Percentiles rank a stretch among this genome's conserved stretches.
phyloP scores from a whole-genome alignment of 2,888 invertebrate species.

The Sarcophaga variegata region DNA sequence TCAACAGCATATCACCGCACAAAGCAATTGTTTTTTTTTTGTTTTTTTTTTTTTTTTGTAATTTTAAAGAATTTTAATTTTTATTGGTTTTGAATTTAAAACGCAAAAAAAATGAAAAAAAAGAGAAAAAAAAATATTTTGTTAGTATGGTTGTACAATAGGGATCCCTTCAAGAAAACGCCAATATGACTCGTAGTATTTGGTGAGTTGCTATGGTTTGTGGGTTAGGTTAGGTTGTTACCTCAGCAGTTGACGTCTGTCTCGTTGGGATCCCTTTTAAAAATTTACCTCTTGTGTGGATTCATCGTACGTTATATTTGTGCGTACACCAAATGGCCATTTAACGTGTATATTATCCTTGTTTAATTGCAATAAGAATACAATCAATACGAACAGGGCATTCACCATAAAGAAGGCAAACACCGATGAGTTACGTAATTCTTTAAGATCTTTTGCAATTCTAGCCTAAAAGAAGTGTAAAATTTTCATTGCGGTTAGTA shows the following conservation, averaged over 20 bases:
- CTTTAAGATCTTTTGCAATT: constrained; percentile 95
- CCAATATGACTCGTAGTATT: constrained; percentile 38
- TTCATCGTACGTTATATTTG: constrained; percentile 95
- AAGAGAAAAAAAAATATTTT: constrained; percentile 75
- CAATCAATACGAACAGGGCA: constrained; percentile 98
- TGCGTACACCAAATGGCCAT: constrained; percentile 97
- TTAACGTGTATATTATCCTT: constrained; percentile 97
- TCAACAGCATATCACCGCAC: constrained; percentile 73
- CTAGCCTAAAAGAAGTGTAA: constrained; percentile 89
- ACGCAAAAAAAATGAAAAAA: constrained; percentile 70
- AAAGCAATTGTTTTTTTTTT: constrained; percentile 71
- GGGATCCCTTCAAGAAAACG: constrained; percentile 74
- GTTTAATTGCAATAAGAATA: constrained; percentile 98
- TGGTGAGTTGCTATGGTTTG: not conserved
- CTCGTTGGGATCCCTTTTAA: constrained; percentile 74
- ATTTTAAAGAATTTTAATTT: constrained; percentile 57
- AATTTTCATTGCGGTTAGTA: constrained; percentile 52
- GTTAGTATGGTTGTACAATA: constrained; percentile 79
- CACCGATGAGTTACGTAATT: constrained; percentile 96
- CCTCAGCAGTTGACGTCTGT: constrained; percentile 26
- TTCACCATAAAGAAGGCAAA: constrained; percentile 99
- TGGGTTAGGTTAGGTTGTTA: not conserved
- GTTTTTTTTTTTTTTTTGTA: constrained; percentile 58
- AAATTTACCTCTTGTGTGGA: constrained; percentile 93
- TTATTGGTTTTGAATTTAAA: constrained; percentile 55